Conservation (phyloP, 1,140 invertebrate species). For the Drosophila virilis region DNA sequence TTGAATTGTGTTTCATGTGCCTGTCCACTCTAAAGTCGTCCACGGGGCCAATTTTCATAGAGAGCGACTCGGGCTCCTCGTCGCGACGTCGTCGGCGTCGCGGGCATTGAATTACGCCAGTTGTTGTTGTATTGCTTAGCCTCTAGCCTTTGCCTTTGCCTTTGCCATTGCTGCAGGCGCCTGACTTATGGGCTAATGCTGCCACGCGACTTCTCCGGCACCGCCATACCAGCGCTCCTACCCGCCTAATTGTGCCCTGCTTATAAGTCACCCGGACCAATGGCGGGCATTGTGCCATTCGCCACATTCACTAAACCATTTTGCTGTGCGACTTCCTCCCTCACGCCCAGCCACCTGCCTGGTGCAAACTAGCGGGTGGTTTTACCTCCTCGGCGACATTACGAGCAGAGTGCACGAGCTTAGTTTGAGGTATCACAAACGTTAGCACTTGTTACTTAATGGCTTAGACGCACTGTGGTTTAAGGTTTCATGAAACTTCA, state of each 20-base stretch:
- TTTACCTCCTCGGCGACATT: constrained; percentile 31
- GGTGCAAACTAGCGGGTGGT: constrained; percentile 28
- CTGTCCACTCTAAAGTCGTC: constrained; percentile 78
- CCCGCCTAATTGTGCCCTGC: constrained; percentile 68
- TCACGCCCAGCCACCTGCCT: neutral
- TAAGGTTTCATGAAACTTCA: neutral
- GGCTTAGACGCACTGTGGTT: constrained; percentile 12
- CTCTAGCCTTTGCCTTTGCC: constrained; percentile 19
- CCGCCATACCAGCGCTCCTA: constrained; percentile 13
- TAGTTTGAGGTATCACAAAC: constrained; percentile 34
- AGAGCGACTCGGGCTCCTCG: constrained; percentile 56
- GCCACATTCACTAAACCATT: constrained; percentile 55
- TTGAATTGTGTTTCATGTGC: constrained; percentile 82
- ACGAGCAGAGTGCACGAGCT: constrained; percentile 27
- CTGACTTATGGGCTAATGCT: constrained; percentile 77
- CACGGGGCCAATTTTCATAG: constrained; percentile 74
- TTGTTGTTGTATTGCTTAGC: constrained; percentile 27
- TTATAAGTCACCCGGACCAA: constrained; percentile 47
- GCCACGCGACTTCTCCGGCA: constrained; percentile 55
- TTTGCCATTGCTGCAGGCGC: constrained; percentile 58
- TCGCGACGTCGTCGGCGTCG: constrained; percentile 38
- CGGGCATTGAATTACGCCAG: constrained; percentile 70
- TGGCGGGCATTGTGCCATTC: constrained; percentile 41
- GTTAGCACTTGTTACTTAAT: constrained; percentile 43
- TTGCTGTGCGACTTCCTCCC: constrained; percentile 37